Evolutionary conservation across 1,140 invertebrate genomes (phyloP), one percentile per base, ranked within the genome.

Genomic region (Telenomus remus): DNA sequence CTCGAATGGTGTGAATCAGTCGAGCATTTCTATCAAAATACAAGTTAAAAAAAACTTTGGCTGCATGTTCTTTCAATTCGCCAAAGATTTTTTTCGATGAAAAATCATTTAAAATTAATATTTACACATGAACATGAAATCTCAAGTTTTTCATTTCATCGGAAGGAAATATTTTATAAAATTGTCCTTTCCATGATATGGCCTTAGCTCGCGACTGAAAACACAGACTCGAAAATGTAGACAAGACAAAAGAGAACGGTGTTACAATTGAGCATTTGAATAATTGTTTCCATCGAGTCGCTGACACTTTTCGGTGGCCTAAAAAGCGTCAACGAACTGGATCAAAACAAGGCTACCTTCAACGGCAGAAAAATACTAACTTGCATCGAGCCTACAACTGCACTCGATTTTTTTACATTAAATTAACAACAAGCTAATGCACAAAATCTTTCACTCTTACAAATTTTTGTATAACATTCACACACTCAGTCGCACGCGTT

Each of bases 311-410:
- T 6, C 19, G 19, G 6, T 6, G 19, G 19, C 6, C 19, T 6
- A 27, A 27, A 27, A 44, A 65, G 48, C 14, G 37, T 51, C 12
- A 48, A n/a, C 33, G 35, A 55, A 39, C 54, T 47, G 16, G 27
- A 5, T 42, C 14, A 49, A 49, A 15, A 56, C 16, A 15, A 43
- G 46, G 37, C 63, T 66, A 56, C 63, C 63, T 66, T 56, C 15
- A 66, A 66, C 63, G 63, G 63, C 53, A 66, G 63, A 66, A 66
- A 49, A 48, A 54, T 66, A 49, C 51, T 6, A n/a, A 50, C 37
- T 66, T 56, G 16, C 35, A 66, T 66, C 53, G 63, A 66, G 53
- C 12, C 1, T 42, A 49, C 34, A 34, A 66, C 63, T 66, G 27
- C 34, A 37, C 53, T 50, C 63, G 46, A 66, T 66, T 43, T 66